These are phyloP conservation scores for Plutomurus gul DNA, from an alignment of 1,140 invertebrate species.

Conservation along the genomic window DNA sequence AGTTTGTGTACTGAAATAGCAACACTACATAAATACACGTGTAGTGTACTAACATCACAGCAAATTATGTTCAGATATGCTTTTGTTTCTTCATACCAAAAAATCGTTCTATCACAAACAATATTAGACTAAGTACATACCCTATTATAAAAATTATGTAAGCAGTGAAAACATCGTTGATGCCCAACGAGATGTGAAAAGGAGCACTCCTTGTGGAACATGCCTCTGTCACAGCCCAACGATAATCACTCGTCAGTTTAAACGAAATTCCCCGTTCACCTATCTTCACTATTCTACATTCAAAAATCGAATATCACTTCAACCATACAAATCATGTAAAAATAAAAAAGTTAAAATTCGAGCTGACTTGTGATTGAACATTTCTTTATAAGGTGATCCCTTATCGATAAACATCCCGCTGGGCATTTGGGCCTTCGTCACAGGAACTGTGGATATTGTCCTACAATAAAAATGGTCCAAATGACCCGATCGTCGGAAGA, in stretches of 20 bases:
- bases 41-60: too few species aligned
- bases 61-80: too few species aligned
- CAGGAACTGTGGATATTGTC: not conserved
- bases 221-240: not conserved
- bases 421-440: not conserved
- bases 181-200: not conserved
- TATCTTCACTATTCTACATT: conserved; percentile 4
- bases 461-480: conserved; percentile 25
- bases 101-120: not conserved
- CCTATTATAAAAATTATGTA: not conserved
- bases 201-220: not conserved
- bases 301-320: not conserved
- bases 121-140: not conserved
- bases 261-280: not conserved
- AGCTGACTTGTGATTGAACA: conserved; percentile 31
- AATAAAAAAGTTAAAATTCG: not conserved
- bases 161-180: conserved; percentile 31
- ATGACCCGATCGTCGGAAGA: conserved; percentile 10
- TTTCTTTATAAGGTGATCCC: conserved; percentile 7
- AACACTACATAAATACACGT: too few species aligned
- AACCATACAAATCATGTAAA: not conserved
- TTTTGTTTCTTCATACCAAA: too few species aligned
- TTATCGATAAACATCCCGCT: conserved; percentile 22
- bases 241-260: not conserved
- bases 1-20: too few species aligned